Conservation (phyloP, 2,797 vertebrate genomes). For the Liasis olivaceus region DNA sequence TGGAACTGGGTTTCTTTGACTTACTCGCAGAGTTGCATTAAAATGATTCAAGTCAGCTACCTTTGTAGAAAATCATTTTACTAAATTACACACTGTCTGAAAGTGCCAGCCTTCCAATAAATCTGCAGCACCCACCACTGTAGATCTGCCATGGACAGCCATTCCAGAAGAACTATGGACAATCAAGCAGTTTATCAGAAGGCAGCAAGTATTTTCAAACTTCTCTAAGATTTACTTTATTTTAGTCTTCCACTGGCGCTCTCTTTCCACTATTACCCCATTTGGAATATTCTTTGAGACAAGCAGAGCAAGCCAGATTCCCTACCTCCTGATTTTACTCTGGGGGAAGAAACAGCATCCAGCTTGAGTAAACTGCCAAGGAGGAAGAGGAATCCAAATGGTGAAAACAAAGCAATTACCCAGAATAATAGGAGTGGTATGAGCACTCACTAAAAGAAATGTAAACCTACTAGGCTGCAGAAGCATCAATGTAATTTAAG, state of each 20-base stretch:
- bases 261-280: background rate
- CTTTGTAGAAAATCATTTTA: slow-evolving; percentile 1
- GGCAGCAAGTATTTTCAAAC: background rate
- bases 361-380: background rate
- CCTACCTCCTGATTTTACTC: background rate
- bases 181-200: background rate
- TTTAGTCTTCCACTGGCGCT: background rate
- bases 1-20: background rate
- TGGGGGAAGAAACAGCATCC: background rate
- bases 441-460: background rate
- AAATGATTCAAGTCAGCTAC: background rate
- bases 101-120: slow-evolving; percentile 7
- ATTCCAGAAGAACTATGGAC: background rate
- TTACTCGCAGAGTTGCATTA: background rate
- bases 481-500: background rate
- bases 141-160: background rate
- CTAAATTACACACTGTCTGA: background rate
- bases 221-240: background rate
- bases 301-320: background rate
- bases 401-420: background rate
- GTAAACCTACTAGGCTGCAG: background rate
- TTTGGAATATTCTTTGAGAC: background rate
- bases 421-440: background rate
- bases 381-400: background rate
- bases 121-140: background rate